Conservation (phyloP, 1,140 invertebrate genomes). For the Camponotus floridanus region DNA sequence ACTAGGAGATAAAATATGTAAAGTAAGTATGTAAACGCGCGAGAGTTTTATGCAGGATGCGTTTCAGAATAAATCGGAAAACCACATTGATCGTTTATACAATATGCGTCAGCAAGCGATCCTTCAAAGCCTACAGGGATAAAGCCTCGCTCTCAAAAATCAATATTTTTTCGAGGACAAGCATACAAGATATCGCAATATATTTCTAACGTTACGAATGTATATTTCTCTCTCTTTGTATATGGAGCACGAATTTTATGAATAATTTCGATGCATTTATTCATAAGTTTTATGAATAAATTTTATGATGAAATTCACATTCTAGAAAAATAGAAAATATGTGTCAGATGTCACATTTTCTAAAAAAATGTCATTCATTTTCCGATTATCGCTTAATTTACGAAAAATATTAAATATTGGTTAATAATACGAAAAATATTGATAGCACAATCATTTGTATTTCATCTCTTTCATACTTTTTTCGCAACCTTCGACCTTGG, state of each 20-base stretch:
- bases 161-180: constrained; percentile 2
- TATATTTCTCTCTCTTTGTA: not conserved
- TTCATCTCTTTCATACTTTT: constrained; percentile 18
- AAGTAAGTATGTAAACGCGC: constrained; percentile 1
- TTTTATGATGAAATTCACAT: not conserved
- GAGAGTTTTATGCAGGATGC: constrained; percentile 36
- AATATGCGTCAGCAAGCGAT: constrained; percentile 38
- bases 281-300: constrained; percentile 1
- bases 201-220: not conserved
- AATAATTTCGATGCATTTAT: constrained; percentile 6
- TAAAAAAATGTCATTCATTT: not conserved
- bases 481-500: constrained; percentile 44
- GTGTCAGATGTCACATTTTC: not conserved
- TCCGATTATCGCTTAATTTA: constrained; percentile 8
- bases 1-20: not conserved
- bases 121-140: constrained; percentile 38
- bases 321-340: not conserved
- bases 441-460: not conserved
- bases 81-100: constrained; percentile 28
- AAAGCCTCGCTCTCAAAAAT: constrained; percentile 40
- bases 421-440: not conserved
- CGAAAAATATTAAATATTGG: constrained; percentile 20
- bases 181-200: not conserved
- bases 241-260: not conserved
- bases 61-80: constrained; percentile 26